Base-by-base conservation (phyloP, 2,797 vertebrate genomes). In the Melanotaenia trifasciata region DNA sequence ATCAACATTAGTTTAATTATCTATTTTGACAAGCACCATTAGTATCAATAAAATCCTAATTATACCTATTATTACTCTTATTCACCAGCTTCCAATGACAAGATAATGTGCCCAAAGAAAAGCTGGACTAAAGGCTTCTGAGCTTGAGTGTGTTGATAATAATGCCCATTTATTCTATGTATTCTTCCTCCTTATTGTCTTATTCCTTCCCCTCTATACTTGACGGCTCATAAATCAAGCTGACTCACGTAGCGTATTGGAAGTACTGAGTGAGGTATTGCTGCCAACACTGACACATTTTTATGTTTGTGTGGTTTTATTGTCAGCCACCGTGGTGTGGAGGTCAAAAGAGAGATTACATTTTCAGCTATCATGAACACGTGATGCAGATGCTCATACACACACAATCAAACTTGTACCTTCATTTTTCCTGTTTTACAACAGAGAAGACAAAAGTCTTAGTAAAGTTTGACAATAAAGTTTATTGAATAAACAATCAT, bases 401-500 rank as follows among this genome's bases (percentile, higher is more conserved):
- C 28, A 36, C 2, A 36, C 2, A 50, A n/a, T 33, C 7, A 33
- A 6, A 16, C 35, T 58, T 54, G 26, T 4, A 32, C 57, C 36
- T 51, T 16, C 5, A 20, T 24, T 35, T 22, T 43, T 9, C 54
- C 11, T n/a, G 38, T 51, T 67, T 33, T 26, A 1, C 1, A 33
- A 74, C 28, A 80, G 47, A 84, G 30, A 47, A 60, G 60, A 80
- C 66, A 66, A 45, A 65, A 70, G 67, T 22, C 67, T 35, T 13
- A 33, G 18, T 28, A 62, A 84, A 64, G 75, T 88, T 92, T 83
- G 60, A 89, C 87, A 89, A 60, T 83, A 80, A 85, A 61, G 65
- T 92, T 93, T 92, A 91, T 91, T 93, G 77, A 89, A 84, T 67
- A 78, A 89, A 92, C 81, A 90, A 86, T 82, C 92, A 93, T 92